phyloP scores from a whole-genome alignment of 2,888 invertebrate genomes.

The Parnassius smintheus region DNA sequence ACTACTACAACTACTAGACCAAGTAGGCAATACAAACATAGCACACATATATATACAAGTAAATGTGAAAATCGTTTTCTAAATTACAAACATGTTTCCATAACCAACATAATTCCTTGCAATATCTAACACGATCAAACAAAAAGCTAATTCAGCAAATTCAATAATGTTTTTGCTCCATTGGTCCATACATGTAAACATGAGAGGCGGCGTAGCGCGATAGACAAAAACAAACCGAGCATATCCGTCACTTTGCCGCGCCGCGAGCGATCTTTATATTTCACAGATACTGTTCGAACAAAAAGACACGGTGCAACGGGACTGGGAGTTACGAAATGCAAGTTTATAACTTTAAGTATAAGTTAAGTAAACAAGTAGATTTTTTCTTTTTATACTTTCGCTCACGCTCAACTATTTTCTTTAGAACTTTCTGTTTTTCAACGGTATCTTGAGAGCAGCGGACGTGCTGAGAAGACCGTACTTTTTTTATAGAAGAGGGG shows the following conservation, averaged over 20 bases:
- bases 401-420: too few relatives aligned
- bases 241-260: constrained; percentile 16
- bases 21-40: too few relatives aligned
- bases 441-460: too few relatives aligned
- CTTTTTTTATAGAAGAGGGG: too few relatives aligned
- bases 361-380: too few relatives aligned
- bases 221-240: constrained; percentile 12
- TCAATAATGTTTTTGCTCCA: constrained; percentile 22
- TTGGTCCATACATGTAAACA: constrained; percentile 22
- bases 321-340: constrained; percentile 7
- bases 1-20: too few relatives aligned
- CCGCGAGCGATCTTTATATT: constrained; percentile 8
- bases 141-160: constrained; percentile 24
- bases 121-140: neutral
- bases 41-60: neutral
- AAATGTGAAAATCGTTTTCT: neutral
- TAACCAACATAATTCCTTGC: constrained; percentile 11
- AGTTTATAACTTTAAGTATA: neutral
- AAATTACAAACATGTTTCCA: constrained; percentile 1
- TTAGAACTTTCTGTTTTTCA: too few relatives aligned
- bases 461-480: too few relatives aligned
- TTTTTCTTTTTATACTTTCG: too few relatives aligned
- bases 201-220: constrained; percentile 10
- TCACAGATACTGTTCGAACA: neutral
- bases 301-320: neutral